A percentile compares a stretch with the other conserved stretches of the same genome.
These are phyloP conservation scores for Aspidoscelis tigris DNA, from an alignment of 2,113 vertebrate genomes.

Conservation along the genomic window DNA sequence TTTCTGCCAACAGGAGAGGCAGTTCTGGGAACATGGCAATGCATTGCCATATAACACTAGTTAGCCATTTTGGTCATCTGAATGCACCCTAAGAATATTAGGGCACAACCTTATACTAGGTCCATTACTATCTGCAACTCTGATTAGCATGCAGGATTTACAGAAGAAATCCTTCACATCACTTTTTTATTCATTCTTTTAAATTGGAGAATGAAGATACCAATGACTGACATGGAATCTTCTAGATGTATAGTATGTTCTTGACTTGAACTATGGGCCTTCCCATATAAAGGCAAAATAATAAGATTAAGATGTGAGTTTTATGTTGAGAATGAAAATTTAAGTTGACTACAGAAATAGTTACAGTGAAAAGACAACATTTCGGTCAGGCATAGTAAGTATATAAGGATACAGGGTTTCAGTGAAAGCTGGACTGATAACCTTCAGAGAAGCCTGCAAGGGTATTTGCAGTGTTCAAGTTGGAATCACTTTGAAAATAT, in stretches of 20 bases:
- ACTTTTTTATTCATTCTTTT: neutral
- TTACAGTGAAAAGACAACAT: neutral
- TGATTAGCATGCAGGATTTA: neutral
- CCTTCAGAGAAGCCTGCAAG: neutral
- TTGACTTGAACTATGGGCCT: neutral
- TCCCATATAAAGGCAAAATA: neutral
- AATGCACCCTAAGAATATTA: neutral
- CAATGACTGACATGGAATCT: neutral
- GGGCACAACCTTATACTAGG: neutral
- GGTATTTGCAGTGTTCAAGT: no score
- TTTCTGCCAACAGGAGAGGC: no score
- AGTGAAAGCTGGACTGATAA: neutral
- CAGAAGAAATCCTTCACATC: neutral
- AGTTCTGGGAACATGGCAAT: no score
- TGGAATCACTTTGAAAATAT: neutral
- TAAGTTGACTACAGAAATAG: no score
- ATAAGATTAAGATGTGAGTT: neutral
- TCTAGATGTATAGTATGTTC: neutral
- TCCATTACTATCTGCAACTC: neutral
- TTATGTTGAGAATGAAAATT: neutral
- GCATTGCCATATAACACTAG: no score
- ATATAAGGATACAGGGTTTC: neutral
- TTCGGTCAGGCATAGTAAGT: neutral
- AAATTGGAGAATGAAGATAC: neutral
- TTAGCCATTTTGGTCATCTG: neutral